Percentiles rank a stretch among this genome's conserved stretches.
Evolutionary conservation across 2,113 vertebrate genomes (phyloP).

Genomic region (Gambusia holbrooki): DNA sequence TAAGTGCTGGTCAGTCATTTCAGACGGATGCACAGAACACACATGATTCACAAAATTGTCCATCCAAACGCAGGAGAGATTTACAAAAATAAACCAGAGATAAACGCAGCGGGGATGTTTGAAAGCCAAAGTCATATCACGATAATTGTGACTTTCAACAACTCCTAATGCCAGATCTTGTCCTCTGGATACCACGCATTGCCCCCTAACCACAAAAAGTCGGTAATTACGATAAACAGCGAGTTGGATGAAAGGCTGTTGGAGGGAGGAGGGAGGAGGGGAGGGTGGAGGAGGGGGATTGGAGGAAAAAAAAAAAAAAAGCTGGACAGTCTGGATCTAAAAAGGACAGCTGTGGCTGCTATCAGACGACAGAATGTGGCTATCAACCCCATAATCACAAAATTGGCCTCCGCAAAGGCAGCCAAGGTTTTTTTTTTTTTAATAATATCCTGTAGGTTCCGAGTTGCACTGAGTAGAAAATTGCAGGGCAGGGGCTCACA

Average conservation of each 20-base stretch:
- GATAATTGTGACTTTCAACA: constrained; percentile 9
- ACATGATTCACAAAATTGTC: not conserved
- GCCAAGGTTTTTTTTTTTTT: constrained; percentile 31
- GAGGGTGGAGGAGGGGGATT: not conserved
- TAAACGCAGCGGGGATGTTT: not conserved
- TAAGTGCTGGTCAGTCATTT: not conserved
- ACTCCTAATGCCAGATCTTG: not conserved
- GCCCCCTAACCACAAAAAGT: constrained; percentile 2
- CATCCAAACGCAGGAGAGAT: constrained; percentile 4
- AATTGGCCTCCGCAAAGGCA: constrained; percentile 55
- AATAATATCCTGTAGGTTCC: constrained; percentile 53
- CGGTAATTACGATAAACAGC: constrained; percentile 22
- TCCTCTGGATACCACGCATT: constrained; percentile 5
- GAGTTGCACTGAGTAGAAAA: constrained; percentile 61
- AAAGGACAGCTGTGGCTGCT: constrained; percentile 26
- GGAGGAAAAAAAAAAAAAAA: constrained; percentile 2
- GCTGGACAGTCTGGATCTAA: constrained; percentile 8
- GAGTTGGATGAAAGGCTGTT: constrained; percentile 32
- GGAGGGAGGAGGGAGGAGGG: too few species aligned
- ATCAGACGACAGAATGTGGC: constrained; percentile 29
- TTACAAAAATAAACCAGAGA: constrained; percentile 1
- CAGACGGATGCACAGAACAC: not conserved
- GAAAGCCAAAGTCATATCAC: not conserved
- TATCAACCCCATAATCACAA: constrained; percentile 61
- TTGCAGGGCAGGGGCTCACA: constrained; percentile 36